phyloP scores from a whole-genome alignment of 2,113 vertebrate genomes.

The Podiceps cristatus region DNA sequence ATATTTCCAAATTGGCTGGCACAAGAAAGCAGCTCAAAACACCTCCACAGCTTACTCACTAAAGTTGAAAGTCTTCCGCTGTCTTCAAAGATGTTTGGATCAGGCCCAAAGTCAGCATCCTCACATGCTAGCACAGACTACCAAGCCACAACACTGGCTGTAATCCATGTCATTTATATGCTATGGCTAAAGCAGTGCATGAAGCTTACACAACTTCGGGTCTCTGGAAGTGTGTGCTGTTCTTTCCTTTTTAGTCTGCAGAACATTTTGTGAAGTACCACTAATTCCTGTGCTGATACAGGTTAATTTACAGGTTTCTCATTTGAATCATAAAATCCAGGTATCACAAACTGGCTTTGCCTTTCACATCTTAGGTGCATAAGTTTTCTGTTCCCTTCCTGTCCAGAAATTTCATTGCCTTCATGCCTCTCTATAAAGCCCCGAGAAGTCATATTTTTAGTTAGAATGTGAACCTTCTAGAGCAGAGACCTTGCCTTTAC shows the following conservation, averaged over 20 bases:
- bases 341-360: neutral
- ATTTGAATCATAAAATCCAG: neutral
- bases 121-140: neutral
- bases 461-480: neutral
- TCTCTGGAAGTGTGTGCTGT: neutral
- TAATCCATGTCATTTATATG: neutral
- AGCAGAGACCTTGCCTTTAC: neutral
- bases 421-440: neutral
- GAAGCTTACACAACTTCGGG: neutral
- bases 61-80: neutral
- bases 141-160: neutral
- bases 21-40: neutral
- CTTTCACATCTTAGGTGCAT: neutral
- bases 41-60: neutral
- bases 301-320: neutral
- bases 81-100: neutral
- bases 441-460: neutral
- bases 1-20: neutral
- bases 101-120: conserved; percentile 3
- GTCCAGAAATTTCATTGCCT: neutral
- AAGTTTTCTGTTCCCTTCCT: neutral
- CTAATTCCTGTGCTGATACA: neutral
- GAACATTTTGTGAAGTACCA: neutral
- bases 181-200: neutral
- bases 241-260: neutral